These are phyloP conservation scores for Ranitomeya variabilis DNA, from an alignment of 2,113 vertebrate species.

Conservation along the genomic window DNA sequence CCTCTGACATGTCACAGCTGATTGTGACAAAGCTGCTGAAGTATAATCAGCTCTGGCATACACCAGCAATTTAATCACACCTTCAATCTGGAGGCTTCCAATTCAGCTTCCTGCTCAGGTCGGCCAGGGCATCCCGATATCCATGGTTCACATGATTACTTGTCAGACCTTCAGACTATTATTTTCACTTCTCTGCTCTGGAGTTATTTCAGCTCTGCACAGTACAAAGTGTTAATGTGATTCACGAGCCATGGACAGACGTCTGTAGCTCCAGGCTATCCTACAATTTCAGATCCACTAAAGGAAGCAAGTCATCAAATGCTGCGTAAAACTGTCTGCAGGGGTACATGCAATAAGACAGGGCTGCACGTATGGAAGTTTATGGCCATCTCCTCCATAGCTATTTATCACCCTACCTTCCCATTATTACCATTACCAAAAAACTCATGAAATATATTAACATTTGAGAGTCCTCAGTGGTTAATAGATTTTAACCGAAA, in stretches of 20 bases:
- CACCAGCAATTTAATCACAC: conserved; percentile 33
- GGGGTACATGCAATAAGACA: not conserved
- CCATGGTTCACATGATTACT: conserved; percentile 38
- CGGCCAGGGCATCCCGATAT: conserved; percentile 12
- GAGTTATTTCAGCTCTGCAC: conserved; percentile 24
- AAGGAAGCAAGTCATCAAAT: conserved; percentile 33
- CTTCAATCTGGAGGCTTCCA: conserved; percentile 17
- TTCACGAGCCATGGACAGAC: conserved; percentile 9
- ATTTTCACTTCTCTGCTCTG: conserved; percentile 23
- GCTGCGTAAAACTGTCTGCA: not conserved
- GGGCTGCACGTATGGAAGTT: not conserved
- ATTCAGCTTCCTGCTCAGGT: conserved; percentile 6
- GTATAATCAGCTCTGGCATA: conserved; percentile 26
- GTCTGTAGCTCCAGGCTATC: not conserved
- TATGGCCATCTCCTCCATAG: not conserved
- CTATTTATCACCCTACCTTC: not conserved
- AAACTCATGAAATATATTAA: not conserved
- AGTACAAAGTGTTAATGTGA: conserved; percentile 24
- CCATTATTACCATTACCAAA: not conserved
- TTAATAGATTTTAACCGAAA: no score
- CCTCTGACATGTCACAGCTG: conserved; percentile 23
- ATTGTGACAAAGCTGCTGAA: conserved; percentile 36
- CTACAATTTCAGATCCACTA: conserved; percentile 25
- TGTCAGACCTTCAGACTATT: conserved; percentile 40
- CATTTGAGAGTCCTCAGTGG: no score